phyloP scores from a whole-genome alignment of 2,888 invertebrate genomes.

The Tanypteryx hageni region DNA sequence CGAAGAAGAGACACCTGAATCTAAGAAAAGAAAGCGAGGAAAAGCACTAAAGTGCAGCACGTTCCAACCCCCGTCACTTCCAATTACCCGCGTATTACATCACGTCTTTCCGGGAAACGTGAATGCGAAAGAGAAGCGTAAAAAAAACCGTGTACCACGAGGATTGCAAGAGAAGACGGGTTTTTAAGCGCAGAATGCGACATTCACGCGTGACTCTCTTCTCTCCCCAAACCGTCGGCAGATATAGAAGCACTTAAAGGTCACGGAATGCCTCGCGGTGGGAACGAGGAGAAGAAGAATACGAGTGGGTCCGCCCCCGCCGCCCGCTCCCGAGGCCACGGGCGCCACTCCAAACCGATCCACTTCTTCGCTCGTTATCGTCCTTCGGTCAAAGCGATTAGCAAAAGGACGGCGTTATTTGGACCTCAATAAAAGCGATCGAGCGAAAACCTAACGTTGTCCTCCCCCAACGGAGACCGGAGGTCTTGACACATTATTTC shows the following conservation, averaged over 20 bases:
- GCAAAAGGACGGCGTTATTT: neutral
- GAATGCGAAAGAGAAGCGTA: neutral
- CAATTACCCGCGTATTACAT: neutral
- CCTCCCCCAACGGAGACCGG: too few species aligned
- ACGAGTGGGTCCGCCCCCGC: neutral
- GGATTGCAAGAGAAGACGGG: neutral
- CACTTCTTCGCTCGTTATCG: neutral
- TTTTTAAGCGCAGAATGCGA: neutral
- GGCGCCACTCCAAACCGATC: neutral
- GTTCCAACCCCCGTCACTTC: neutral
- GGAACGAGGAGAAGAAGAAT: neutral
- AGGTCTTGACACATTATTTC: too few species aligned
- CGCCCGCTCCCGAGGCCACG: neutral
- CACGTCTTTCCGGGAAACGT: slow-evolving; percentile 28
- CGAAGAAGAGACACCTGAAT: neutral
- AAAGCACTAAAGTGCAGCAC: neutral
- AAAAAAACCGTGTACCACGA: neutral
- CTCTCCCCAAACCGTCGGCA: neutral
- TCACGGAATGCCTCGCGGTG: neutral
- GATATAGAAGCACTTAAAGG: neutral
- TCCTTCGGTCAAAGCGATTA: neutral
- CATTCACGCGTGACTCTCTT: neutral
- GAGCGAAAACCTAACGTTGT: too few species aligned
- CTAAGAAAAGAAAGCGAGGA: neutral
- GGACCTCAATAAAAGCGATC: too few species aligned